Percentiles rank a stretch among this genome's conserved stretches.
These are phyloP conservation scores for Phyllopteryx taeniolatus DNA, from an alignment of 2,113 vertebrate genomes.

Conservation along the genomic window DNA sequence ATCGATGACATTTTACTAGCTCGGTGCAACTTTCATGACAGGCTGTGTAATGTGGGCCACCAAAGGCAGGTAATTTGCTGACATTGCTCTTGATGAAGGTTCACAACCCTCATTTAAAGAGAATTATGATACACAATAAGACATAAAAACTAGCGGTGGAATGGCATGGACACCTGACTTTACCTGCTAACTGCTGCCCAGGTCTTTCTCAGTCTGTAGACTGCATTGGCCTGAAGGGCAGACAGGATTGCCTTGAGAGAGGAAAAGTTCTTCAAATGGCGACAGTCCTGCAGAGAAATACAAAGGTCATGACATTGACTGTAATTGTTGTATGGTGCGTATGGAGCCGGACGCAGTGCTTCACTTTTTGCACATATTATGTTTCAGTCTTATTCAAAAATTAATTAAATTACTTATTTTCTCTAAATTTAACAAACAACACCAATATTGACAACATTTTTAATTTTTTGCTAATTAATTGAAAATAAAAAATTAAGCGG, in stretches of 20 bases:
- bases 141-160: background rate
- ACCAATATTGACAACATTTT: too few species aligned
- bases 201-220: slow-evolving; percentile 83
- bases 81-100: slow-evolving; percentile 22
- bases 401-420: too few species aligned
- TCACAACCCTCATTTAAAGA: slow-evolving; percentile 34
- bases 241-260: slow-evolving; percentile 84
- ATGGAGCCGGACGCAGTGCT: too few species aligned
- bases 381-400: too few species aligned
- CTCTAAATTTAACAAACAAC: too few species aligned
- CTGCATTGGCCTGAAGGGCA: slow-evolving; percentile 83
- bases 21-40: slow-evolving; percentile 8
- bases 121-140: slow-evolving; percentile 1
- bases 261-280: slow-evolving; percentile 81
- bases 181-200: slow-evolving; percentile 82
- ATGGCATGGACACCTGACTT: background rate
- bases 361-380: too few species aligned
- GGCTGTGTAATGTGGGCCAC: slow-evolving; percentile 13
- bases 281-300: slow-evolving; percentile 72
- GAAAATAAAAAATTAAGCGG: too few species aligned
- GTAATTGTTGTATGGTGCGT: too few species aligned
- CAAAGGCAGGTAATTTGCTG: slow-evolving; percentile 15
- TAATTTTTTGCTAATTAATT: too few species aligned
- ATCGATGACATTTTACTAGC: slow-evolving; percentile 1
- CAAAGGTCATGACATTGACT: background rate